A percentile compares a stretch with the other conserved stretches of the same genome.
phyloP scores from a whole-genome alignment of 2,797 vertebrate species.

The Neosilurus mollespiculum region DNA sequence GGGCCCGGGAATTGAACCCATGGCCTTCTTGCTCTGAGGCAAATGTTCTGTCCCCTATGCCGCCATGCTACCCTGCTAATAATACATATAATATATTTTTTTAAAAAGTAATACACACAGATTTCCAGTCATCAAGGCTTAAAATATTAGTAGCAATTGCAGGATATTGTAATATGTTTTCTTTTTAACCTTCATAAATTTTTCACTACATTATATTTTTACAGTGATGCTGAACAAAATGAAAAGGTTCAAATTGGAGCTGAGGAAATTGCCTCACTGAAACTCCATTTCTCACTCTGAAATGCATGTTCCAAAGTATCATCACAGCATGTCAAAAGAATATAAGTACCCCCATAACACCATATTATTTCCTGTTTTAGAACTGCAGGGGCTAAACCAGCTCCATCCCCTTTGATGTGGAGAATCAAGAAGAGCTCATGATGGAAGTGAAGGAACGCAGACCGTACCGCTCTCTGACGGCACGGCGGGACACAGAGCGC shows the following conservation, averaged over 20 bases:
- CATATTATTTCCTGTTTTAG: slow-evolving; percentile 57
- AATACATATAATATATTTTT: neutral
- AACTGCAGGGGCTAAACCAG: slow-evolving; percentile 64
- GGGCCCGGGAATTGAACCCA: too few species aligned
- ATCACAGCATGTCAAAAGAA: slow-evolving; percentile 15
- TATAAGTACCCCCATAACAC: neutral
- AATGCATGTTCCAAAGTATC: neutral
- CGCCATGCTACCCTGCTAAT: neutral
- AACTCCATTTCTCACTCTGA: slow-evolving; percentile 12
- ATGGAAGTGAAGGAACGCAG: slow-evolving; percentile 98
- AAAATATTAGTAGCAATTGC: neutral
- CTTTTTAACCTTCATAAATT: too few species aligned
- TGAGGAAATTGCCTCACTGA: neutral
- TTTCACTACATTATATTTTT: neutral
- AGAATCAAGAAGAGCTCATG: slow-evolving; percentile 72
- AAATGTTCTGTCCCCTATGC: too few species aligned
- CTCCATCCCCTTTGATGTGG: slow-evolving; percentile 73
- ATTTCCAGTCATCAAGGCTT: neutral
- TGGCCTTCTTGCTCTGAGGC: too few species aligned
- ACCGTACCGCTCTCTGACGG: slow-evolving; percentile 94
- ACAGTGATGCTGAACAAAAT: neutral
- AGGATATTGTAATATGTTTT: neutral
- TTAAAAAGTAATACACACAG: too few species aligned
- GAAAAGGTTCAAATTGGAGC: neutral
- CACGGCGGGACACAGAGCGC: slow-evolving; percentile 88